Percentiles rank a stretch among this genome's conserved stretches.
phyloP scores from a whole-genome alignment of 1,140 invertebrate genomes.

The Meloidogyne hapla region DNA sequence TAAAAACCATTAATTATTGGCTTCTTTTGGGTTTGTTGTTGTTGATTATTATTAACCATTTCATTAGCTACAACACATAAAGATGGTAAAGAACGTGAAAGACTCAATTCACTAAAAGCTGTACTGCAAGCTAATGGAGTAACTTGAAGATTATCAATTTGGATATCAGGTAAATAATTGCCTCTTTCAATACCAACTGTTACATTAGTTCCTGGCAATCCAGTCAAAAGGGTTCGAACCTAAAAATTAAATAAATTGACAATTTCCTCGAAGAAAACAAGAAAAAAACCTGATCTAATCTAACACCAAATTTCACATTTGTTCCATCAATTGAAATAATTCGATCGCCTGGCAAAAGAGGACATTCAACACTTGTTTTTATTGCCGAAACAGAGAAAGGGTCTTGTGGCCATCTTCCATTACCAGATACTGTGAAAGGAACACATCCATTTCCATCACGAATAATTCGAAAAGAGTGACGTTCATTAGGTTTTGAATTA shows the following conservation, averaged over 20 bases:
- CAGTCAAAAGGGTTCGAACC: slow-evolving; percentile 85
- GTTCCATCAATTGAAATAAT: slow-evolving; percentile 87
- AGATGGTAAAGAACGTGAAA: slow-evolving; percentile 31
- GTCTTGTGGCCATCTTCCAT: slow-evolving; percentile 67
- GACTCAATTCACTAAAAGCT: slow-evolving; percentile 19
- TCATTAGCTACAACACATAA: neutral
- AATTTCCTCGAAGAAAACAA: slow-evolving; percentile 74
- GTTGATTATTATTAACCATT: neutral
- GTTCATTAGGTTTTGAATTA: slow-evolving; percentile 26
- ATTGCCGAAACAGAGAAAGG: slow-evolving; percentile 57
- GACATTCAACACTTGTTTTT: slow-evolving; percentile 80
- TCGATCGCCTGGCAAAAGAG: slow-evolving; percentile 87
- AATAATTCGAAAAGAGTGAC: slow-evolving; percentile 66
- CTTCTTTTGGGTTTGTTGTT: neutral
- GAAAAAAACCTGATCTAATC: slow-evolving; percentile 89
- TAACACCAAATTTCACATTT: slow-evolving; percentile 78
- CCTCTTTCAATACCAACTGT: slow-evolving; percentile 96
- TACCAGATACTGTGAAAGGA: slow-evolving; percentile 67
- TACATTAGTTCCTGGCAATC: slow-evolving; percentile 83
- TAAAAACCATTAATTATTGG: neutral
- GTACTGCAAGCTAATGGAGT: neutral
- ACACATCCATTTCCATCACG: slow-evolving; percentile 26
- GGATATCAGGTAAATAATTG: slow-evolving; percentile 84
- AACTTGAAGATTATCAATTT: slow-evolving; percentile 8
- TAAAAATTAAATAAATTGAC: slow-evolving; percentile 72